Base-by-base conservation (phyloP, 1,140 invertebrate genomes). In the Lethocerus indicus region DNA sequence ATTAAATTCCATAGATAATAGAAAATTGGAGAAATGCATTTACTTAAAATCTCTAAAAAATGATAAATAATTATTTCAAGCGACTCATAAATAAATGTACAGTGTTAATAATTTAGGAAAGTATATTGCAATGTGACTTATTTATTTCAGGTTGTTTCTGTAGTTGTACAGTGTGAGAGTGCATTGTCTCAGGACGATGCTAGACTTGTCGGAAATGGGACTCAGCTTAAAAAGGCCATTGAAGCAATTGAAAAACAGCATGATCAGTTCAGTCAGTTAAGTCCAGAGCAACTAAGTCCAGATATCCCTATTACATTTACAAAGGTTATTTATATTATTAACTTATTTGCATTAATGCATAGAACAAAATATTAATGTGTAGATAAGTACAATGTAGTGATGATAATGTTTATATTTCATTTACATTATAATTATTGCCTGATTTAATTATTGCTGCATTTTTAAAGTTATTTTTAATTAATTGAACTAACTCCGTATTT, bases 281-380 rank as follows among this genome's bases (percentile, higher is more conserved):
- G 62, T 18, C 70, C 69, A 3, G 73, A 75, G 41, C 72, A 74
- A 54, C 63, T 75, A 5, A 67, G 67, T 6, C 64, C 74, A 2
- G 74, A 78, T 52, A 75, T 78, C 56, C 75, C 75, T 0, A 75
- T 78, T 47, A 76, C 75, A 50, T 76, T 78, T 56, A 76, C 74
- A 29, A 74, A 74, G 63, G 74, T 75, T 54, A 54, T 12, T 27
- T 32, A 32, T 32, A n/a, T 9, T 9, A 7, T 32, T 32, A n/a
- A n/a, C n/a, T n/a, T n/a, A n/a, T n/a, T n/a, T n/a, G n/a, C n/a
- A n/a, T n/a, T n/a, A n/a, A n/a, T n/a, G n/a, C n/a, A n/a, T n/a
- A n/a, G n/a, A n/a, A n/a, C n/a, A n/a, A n/a, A n/a, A n/a, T n/a
- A n/a, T n/a, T n/a, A n/a, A n/a, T n/a, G n/a, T n/a, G n/a, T n/a